Conservation (phyloP, 2,113 vertebrate genomes). For the Montifringilla adamsi region DNA sequence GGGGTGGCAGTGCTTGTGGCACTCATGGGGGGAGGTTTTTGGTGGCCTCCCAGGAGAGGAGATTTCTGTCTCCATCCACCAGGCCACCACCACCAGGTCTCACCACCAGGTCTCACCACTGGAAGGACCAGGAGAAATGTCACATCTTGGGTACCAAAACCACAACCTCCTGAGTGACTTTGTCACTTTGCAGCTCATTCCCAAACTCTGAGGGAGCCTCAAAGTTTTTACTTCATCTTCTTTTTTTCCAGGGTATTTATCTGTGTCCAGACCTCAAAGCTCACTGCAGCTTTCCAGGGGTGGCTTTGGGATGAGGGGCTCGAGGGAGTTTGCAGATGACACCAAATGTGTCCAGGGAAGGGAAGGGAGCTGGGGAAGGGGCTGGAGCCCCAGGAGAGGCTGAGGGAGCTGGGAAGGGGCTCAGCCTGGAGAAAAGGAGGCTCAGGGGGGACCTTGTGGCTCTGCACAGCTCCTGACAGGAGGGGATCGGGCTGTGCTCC, state of each 20-base stretch:
- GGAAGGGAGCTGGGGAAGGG: background rate
- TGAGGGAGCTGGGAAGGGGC: background rate
- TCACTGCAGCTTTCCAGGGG: background rate
- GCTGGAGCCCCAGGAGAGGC: rapidly evolving
- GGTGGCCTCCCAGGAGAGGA: background rate
- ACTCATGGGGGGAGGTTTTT: background rate
- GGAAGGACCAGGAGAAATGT: background rate
- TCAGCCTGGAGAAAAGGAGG: background rate
- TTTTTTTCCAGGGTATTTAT: background rate
- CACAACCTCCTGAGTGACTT: background rate
- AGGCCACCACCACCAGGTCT: no score
- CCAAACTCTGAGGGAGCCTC: background rate
- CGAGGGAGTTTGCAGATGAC: background rate
- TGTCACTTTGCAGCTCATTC: background rate
- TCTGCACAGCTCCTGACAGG: background rate
- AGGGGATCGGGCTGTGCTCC: background rate
- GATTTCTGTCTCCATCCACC: background rate
- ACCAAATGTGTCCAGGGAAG: background rate
- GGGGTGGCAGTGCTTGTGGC: background rate
- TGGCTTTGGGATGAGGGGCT: background rate
- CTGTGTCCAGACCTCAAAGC: background rate
- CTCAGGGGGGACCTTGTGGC: background rate
- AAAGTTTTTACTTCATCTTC: background rate
- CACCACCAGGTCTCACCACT: rapidly evolving
- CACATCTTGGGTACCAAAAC: background rate